Percentiles rank a stretch among this genome's conserved stretches.
Evolutionary conservation across 2,888 invertebrate genomes (phyloP).

Genomic region (Neuroscelio doddi): DNA sequence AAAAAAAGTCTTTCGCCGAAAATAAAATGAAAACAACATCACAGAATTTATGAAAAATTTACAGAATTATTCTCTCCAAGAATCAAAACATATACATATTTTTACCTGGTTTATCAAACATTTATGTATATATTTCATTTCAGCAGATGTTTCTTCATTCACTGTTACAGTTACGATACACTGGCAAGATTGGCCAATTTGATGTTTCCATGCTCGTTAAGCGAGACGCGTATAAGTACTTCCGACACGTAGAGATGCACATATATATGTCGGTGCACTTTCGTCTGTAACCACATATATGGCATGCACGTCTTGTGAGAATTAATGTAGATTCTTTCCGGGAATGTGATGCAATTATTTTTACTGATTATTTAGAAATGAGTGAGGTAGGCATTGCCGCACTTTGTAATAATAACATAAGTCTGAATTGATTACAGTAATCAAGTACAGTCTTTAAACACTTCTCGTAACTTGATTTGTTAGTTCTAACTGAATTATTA

Average conservation of each 20-base stretch:
- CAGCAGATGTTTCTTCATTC: background rate
- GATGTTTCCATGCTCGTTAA: conserved; percentile 50
- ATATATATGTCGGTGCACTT: conserved; percentile 16
- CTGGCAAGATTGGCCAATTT: conserved; percentile 33
- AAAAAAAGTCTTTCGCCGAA: too few relatives aligned
- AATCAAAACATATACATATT: too few relatives aligned
- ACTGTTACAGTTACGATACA: conserved; percentile 12
- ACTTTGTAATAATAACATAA: conserved; percentile 12
- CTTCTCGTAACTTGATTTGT: too few relatives aligned
- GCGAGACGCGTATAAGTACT: conserved; percentile 44
- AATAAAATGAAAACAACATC: background rate
- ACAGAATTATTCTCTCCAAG: too few relatives aligned
- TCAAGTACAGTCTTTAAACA: too few relatives aligned
- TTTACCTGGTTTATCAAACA: background rate
- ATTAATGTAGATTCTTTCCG: conserved; percentile 11
- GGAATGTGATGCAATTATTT: conserved; percentile 30
- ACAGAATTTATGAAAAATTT: background rate
- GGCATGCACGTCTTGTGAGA: conserved; percentile 7
- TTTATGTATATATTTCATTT: background rate
- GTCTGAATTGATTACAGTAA: background rate
- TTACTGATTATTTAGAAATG: conserved; percentile 19
- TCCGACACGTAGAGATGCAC: conserved; percentile 49
- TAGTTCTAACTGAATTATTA: too few relatives aligned
- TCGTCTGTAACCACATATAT: conserved; percentile 11
- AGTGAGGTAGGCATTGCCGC: background rate